Conservation (phyloP, 2,888 invertebrate genomes). For the Campopleginae sp. region DNA sequence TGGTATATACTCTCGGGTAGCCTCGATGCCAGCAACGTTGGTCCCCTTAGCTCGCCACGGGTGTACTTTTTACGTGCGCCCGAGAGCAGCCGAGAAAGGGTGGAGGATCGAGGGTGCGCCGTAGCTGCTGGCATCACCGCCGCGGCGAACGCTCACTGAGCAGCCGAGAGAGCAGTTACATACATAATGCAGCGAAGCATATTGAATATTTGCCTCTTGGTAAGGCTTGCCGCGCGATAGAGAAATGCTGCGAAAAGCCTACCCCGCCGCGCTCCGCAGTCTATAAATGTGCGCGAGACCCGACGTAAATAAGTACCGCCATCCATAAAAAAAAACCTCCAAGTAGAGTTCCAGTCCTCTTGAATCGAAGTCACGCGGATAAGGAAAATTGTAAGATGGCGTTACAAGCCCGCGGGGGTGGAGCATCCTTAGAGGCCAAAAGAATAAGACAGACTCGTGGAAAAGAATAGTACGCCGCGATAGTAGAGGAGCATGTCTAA, state of each 20-base stretch:
- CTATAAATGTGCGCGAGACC: neutral
- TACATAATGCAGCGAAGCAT: constrained; percentile 79
- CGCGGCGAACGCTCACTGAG: neutral
- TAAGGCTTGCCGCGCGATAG: constrained; percentile 73
- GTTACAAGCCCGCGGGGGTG: neutral
- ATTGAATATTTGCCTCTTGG: constrained; percentile 23
- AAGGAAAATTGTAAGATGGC: constrained; percentile 28
- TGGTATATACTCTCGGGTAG: neutral
- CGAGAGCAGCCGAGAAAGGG: constrained; percentile 9
- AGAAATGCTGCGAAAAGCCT: constrained; percentile 78
- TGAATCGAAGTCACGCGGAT: neutral
- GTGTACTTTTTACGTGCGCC: constrained; percentile 6
- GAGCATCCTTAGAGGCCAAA: neutral
- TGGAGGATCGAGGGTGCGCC: constrained; percentile 31
- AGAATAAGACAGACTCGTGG: neutral
- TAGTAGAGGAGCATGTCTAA: constrained; percentile 67
- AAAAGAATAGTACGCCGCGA: constrained; percentile 50
- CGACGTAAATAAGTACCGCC: constrained; percentile 12
- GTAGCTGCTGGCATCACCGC: neutral
- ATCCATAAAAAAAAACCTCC: neutral
- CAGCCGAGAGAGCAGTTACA: constrained; percentile 68
- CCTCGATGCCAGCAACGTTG: neutral
- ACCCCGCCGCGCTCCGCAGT: constrained; percentile 17
- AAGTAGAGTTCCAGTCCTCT: neutral
- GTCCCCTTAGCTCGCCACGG: neutral